A percentile compares a stretch with the other conserved stretches of the same genome.
phyloP scores from a whole-genome alignment of 2,113 vertebrate genomes.

The Zonotrichia leucophrys region DNA sequence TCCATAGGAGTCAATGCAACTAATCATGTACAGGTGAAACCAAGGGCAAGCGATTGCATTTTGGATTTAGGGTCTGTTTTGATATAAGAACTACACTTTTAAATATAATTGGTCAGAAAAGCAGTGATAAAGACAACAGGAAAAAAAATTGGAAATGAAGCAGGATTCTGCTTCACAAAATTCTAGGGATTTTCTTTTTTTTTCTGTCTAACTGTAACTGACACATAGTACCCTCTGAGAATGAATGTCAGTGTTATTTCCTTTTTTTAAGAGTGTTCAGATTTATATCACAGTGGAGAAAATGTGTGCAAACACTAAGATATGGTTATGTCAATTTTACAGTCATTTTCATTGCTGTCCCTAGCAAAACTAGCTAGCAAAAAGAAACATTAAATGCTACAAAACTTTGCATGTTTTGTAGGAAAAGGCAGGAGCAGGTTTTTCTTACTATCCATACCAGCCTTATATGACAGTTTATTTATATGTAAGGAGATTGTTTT shows the following conservation, averaged over 20 bases:
- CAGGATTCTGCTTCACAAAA: not conserved
- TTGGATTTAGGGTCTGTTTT: not conserved
- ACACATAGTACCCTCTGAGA: not conserved
- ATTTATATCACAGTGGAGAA: not conserved
- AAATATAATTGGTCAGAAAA: slow-evolving; percentile 15
- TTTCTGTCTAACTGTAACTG: slow-evolving; percentile 2
- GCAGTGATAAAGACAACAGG: not conserved
- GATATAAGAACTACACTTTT: not conserved
- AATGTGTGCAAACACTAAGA: not conserved
- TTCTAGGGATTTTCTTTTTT: not conserved
- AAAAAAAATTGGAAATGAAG: not conserved
- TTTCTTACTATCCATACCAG: not conserved
- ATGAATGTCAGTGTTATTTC: slow-evolving; percentile 5
- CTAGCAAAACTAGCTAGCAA: not conserved
- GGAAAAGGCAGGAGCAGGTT: not conserved
- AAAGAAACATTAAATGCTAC: not conserved
- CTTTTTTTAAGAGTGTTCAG: not conserved
- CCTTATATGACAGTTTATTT: not conserved
- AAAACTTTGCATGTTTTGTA: not conserved
- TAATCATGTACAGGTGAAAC: not conserved
- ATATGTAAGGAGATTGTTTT: not conserved
- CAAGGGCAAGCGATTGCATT: not conserved
- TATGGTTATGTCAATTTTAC: not conserved
- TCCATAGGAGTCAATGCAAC: not conserved
- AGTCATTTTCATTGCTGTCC: not conserved